Evolutionary conservation across 2,113 vertebrate genomes (phyloP), one percentile per base, ranked within the genome.

Genomic region (Scatophagus argus): DNA sequence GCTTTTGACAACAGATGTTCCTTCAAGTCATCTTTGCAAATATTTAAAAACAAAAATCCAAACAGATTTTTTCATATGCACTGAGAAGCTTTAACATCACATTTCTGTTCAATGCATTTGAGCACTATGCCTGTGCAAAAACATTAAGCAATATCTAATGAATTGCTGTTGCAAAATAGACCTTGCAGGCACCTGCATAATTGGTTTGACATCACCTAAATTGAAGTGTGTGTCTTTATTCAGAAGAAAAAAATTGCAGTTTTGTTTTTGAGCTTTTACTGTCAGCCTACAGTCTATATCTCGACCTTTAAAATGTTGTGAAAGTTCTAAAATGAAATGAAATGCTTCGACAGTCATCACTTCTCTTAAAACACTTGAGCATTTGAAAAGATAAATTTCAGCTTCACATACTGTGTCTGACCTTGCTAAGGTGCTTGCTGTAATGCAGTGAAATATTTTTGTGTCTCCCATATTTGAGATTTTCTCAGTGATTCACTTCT

Each of bases 361-460:
- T 44, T 10, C 10, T 4, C 3, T 9, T 2, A 23, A 49, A 49
- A 49, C 13, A 32, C 16, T 29, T 13, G 9, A 21, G 14, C 23
- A 27, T 52, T 41, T 41, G 6, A 41, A 27, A 38, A 23, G n/a
- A 49, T 23, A 0, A 6, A 44, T 44, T 14, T 27, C 10, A 56
- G 16, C 32, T 39, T 17, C 29, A 12, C 54, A 55, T 25, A 80
- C 23, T 62, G 21, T 19, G 51, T 68, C 11, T 68, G 49, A 64
- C 75, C 34, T 10, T 19, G 21, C 58, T 74, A 77, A 80, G 55
- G 39, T 64, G 69, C 69, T 83, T 73, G 72, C 51, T 61, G 16
- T 43, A 46, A 77, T 79, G 47, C 59, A 58, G 16, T 23, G 47
- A 36, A 38, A 10, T 54, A 34, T 43, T n/a, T 66, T 58, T 58